Conservation (phyloP, 2,888 invertebrate species). For the Mantis religiosa region DNA sequence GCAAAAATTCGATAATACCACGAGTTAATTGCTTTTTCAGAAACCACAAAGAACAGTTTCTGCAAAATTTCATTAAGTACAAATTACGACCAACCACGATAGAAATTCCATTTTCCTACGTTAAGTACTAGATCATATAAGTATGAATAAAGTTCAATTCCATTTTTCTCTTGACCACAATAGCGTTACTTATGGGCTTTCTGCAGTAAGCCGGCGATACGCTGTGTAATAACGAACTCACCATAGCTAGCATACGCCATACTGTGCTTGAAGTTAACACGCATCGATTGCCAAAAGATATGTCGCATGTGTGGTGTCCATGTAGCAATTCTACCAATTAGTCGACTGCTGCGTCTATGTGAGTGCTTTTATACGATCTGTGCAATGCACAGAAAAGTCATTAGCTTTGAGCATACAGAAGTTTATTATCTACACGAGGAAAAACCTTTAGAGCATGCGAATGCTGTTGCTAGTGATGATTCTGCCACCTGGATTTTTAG, state of each 20-base stretch:
- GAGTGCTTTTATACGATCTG: neutral
- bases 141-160: no score
- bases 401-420: neutral
- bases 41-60: no score
- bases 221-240: neutral
- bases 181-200: no score
- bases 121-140: no score
- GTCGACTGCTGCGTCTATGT: no score
- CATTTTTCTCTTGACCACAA: no score
- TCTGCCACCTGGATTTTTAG: neutral
- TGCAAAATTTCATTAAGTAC: no score
- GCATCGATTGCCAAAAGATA: neutral
- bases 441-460: neutral
- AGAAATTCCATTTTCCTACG: no score
- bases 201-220: no score
- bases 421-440: neutral
- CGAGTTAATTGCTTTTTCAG: no score
- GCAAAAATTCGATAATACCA: no score
- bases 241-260: neutral
- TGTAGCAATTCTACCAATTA: neutral
- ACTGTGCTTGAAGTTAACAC: neutral
- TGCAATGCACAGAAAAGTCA: neutral
- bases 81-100: no score
- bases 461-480: neutral
- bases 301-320: neutral